Evolutionary conservation across 1,140 invertebrate genomes (phyloP).

Genomic region (Chironomus striatipennis): DNA sequence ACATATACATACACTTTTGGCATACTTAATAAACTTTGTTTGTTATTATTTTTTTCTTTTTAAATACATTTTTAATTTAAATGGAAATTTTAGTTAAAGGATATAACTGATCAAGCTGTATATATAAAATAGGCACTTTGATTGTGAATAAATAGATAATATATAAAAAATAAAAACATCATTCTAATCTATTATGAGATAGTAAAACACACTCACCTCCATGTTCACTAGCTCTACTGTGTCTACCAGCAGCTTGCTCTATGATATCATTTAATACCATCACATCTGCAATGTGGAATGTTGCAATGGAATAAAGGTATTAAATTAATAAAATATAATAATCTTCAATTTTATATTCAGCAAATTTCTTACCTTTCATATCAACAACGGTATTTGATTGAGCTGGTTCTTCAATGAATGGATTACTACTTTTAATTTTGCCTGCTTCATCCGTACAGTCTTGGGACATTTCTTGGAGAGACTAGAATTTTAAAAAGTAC

Average conservation of each 20-base stretch:
- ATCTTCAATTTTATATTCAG: neutral
- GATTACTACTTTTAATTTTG: conserved; percentile 82
- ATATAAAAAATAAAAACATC: neutral
- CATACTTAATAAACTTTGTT: neutral
- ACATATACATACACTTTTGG: conserved; percentile 23
- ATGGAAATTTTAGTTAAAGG: too few relatives aligned
- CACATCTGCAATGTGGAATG: conserved; percentile 64
- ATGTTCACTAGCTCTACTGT: conserved; percentile 73
- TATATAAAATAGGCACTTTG: neutral
- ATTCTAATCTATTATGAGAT: neutral
- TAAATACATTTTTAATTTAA: too few relatives aligned
- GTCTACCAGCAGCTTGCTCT: conserved; percentile 83
- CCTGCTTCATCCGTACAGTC: conserved; percentile 69
- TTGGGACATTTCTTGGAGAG: conserved; percentile 52
- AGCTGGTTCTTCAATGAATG: conserved; percentile 72
- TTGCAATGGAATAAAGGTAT: neutral
- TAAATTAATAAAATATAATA: neutral
- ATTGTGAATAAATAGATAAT: neutral
- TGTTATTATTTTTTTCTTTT: neutral
- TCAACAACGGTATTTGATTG: conserved; percentile 83
- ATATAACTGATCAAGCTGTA: neutral
- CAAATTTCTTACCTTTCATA: conserved; percentile 70
- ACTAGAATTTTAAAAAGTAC: conserved; percentile 21
- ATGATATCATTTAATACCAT: conserved; percentile 97
- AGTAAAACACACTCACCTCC: conserved; percentile 65